Conservation (phyloP, 2,888 invertebrate genomes). For the Ophioninae sp. region DNA sequence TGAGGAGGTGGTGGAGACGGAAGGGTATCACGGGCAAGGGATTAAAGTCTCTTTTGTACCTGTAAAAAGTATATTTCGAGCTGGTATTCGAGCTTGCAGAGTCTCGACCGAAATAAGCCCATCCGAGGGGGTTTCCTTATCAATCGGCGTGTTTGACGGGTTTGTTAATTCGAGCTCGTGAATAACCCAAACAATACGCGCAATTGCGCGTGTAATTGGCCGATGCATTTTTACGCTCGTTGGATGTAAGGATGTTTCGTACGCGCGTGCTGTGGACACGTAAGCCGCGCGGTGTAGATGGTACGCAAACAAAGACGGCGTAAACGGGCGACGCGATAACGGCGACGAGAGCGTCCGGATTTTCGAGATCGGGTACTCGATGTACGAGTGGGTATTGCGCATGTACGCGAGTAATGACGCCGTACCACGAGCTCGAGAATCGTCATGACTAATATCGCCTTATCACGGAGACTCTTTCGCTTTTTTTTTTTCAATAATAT, state of each 20-base stretch:
- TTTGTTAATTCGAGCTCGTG: constrained; percentile 3
- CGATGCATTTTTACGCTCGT: constrained; percentile 12
- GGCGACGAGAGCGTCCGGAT: constrained; percentile 28
- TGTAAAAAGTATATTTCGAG: constrained; percentile 1
- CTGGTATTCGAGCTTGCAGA: not conserved
- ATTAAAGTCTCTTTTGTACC: not conserved
- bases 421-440: not conserved
- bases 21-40: not conserved
- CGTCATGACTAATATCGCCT: constrained; percentile 20
- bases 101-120: constrained; percentile 5
- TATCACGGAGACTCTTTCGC: constrained; percentile 12
- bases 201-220: constrained; percentile 11
- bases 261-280: not conserved
- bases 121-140: constrained; percentile 5
- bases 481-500: not conserved
- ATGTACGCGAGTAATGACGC: not conserved
- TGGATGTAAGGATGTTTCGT: not conserved
- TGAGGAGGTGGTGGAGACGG: not conserved
- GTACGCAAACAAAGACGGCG: constrained; percentile 55
- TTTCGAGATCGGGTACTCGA: constrained; percentile 26
- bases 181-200: constrained; percentile 4
- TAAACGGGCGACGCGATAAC: constrained; percentile 46
- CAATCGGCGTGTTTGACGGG: not conserved
- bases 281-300: not conserved
- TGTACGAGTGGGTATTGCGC: constrained; percentile 11